These are phyloP conservation scores for Charina bottae DNA, from an alignment of 2,113 vertebrate genomes.

Conservation along the genomic window DNA sequence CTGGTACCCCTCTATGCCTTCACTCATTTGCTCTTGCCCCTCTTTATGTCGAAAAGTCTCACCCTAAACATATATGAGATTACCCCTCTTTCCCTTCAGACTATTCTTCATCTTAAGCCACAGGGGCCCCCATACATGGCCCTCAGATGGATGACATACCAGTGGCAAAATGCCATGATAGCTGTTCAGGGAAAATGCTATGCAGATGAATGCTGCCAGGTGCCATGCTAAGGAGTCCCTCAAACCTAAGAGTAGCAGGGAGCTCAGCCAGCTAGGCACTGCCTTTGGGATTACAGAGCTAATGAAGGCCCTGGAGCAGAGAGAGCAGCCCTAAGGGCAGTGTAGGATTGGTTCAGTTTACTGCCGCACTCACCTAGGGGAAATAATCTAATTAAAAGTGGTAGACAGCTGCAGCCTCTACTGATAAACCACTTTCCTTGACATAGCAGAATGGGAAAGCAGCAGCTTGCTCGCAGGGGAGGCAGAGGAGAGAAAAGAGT, in stretches of 20 bases:
- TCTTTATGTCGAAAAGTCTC: not conserved
- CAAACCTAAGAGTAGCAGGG: not conserved
- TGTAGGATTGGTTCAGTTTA: constrained; percentile 1
- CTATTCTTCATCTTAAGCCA: not conserved
- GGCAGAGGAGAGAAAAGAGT: not conserved
- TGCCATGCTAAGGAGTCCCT: not conserved
- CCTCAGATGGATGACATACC: not conserved
- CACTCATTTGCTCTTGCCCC: not conserved
- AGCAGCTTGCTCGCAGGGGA: not conserved
- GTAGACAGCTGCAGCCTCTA: not conserved
- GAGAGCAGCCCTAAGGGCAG: not conserved
- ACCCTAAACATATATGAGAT: not conserved
- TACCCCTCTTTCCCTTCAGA: not conserved
- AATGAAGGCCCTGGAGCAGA: not conserved
- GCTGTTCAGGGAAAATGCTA: not conserved
- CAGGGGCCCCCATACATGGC: not conserved
- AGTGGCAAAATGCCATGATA: not conserved
- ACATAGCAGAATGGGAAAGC: not conserved
- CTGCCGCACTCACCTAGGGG: not conserved
- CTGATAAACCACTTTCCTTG: not conserved
- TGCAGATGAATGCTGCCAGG: not conserved
- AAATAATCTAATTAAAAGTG: not conserved
- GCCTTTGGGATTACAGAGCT: not conserved
- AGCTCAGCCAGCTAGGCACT: not conserved
- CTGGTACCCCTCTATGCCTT: not conserved